Conservation (phyloP, 2,888 invertebrate genomes). For the Eucriotettix oculatus region DNA sequence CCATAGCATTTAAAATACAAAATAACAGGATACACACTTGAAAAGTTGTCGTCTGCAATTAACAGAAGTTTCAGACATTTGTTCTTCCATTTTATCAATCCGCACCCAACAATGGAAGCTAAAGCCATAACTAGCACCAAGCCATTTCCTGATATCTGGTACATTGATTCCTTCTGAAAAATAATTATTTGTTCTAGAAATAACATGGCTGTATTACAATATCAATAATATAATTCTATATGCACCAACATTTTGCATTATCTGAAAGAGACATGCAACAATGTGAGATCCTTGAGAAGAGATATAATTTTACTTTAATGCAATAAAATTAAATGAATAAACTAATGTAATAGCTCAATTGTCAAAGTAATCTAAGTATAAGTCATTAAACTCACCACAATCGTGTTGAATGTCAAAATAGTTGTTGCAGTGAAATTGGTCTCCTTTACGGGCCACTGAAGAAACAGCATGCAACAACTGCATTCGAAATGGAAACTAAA, state of each 20-base stretch:
- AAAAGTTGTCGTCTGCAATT: constrained; percentile 31
- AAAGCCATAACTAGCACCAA: constrained; percentile 37
- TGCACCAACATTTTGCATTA: too few species aligned
- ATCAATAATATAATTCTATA: too few species aligned
- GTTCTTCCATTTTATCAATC: constrained; percentile 21
- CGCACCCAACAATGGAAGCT: constrained; percentile 39
- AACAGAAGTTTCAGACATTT: constrained; percentile 2
- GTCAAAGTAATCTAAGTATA: too few species aligned
- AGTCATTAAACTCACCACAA: constrained; percentile 17
- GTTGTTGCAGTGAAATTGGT: constrained; percentile 26
- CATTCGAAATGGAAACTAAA: constrained; percentile 21
- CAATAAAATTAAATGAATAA: too few species aligned
- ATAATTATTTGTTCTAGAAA: not conserved
- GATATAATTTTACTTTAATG: too few species aligned
- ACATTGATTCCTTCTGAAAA: constrained; percentile 32
- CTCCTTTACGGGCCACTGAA: constrained; percentile 24
- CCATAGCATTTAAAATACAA: too few species aligned
- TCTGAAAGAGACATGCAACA: too few species aligned
- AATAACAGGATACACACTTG: constrained; percentile 21
- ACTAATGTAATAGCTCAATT: too few species aligned
- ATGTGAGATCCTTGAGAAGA: too few species aligned
- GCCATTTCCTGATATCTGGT: constrained; percentile 37
- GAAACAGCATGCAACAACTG: constrained; percentile 26
- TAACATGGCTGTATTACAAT: too few species aligned
- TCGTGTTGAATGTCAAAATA: constrained; percentile 33